Conservation (phyloP, 2,888 invertebrate species). For the Troilus luridus region DNA sequence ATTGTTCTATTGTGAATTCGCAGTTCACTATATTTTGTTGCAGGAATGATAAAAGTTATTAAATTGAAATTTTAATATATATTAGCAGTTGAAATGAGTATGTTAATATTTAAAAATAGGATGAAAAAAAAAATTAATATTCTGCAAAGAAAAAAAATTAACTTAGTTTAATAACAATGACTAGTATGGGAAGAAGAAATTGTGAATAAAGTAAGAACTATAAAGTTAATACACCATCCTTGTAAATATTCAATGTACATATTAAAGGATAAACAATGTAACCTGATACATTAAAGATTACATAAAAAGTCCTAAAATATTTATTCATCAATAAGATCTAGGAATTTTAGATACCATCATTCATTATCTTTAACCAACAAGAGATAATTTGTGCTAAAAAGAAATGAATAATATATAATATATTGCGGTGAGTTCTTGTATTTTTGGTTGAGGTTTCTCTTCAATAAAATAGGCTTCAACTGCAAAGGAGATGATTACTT, state of each 20-base stretch:
- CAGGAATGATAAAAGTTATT: not conserved
- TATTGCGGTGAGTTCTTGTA: constrained; percentile 7
- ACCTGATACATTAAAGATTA: constrained; percentile 13
- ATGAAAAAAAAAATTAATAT: not conserved
- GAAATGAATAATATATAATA: constrained; percentile 42
- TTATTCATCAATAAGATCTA: not conserved
- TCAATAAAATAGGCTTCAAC: constrained; percentile 16
- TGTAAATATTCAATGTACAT: not conserved
- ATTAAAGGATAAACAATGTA: not conserved
- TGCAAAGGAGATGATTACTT: constrained; percentile 35
- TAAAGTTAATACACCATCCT: not conserved
- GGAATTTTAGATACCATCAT: not conserved
- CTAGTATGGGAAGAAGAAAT: not conserved
- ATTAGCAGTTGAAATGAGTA: not conserved
- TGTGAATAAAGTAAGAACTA: not conserved
- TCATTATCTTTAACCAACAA: constrained; percentile 29
- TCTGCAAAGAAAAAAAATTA: constrained; percentile 16
- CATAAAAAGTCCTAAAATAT: constrained; percentile 10
- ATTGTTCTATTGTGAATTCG: not conserved
- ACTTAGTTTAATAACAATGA: not conserved
- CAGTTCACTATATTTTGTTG: not conserved
- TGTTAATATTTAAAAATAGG: not conserved
- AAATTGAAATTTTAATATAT: not conserved
- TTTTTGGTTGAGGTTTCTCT: constrained; percentile 24
- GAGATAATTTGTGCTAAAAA: constrained; percentile 26